These are phyloP conservation scores for Eretmochelys imbricata DNA, from an alignment of 2,113 vertebrate genomes.

Conservation along the genomic window DNA sequence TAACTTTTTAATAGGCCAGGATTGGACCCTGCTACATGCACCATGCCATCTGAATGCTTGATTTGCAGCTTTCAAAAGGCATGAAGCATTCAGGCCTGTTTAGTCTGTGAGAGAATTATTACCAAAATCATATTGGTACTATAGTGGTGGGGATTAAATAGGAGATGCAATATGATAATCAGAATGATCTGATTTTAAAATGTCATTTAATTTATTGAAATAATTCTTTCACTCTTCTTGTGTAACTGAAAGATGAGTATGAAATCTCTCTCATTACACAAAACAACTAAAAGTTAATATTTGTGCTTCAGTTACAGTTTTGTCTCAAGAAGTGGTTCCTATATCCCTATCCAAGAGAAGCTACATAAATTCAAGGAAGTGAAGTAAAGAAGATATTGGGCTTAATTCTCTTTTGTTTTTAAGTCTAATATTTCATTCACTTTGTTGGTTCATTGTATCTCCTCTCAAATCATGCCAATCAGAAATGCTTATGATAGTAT, in stretches of 20 bases:
- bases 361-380: not conserved
- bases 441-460: not conserved
- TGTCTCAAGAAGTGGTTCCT: not conserved
- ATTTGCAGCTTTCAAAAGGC: not conserved
- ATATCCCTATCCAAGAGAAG: not conserved
- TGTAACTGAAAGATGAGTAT: not conserved
- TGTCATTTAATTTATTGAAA: not conserved
- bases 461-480: not conserved
- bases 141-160: not conserved
- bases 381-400: not conserved
- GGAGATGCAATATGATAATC: slow-evolving; percentile 12
- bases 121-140: not conserved
- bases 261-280: not conserved
- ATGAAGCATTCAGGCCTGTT: not conserved
- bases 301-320: not conserved
- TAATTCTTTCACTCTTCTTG: not conserved
- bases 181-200: not conserved
- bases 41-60: not conserved
- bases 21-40: not conserved
- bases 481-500: not conserved
- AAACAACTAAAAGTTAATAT: not conserved
- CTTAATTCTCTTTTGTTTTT: not conserved
- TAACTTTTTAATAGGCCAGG: not conserved
- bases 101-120: not conserved
- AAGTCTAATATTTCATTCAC: not conserved